Conservation (phyloP, 2,797 vertebrate species). For the Podarcis lilfordi region DNA sequence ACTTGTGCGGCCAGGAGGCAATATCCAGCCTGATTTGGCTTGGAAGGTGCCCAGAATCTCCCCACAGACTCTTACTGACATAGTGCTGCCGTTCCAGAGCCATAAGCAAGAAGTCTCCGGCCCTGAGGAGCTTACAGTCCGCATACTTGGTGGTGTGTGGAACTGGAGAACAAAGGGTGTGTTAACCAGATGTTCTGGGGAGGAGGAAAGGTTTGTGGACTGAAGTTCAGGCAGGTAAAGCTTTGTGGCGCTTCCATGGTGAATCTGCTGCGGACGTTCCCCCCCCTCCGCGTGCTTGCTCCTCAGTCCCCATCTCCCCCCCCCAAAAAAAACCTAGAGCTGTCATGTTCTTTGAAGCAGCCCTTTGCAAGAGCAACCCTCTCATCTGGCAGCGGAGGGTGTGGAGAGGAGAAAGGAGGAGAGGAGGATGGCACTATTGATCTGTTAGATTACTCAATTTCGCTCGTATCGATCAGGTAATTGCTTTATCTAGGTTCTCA, state of each 20-base stretch:
- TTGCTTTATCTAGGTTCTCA: slow-evolving; percentile 74
- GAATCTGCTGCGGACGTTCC: not conserved
- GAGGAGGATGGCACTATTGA: slow-evolving; percentile 52
- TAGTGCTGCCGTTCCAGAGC: not conserved
- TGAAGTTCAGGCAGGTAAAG: not conserved
- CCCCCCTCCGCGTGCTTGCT: not conserved
- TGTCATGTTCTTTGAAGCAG: not conserved
- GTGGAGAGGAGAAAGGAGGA: not conserved
- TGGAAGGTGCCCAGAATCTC: not conserved
- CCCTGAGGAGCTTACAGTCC: not conserved
- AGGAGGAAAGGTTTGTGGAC: not conserved
- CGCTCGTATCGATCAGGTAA: slow-evolving; percentile 71
- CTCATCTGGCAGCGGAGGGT: not conserved
- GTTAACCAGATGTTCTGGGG: not conserved
- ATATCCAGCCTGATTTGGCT: too few relatives aligned
- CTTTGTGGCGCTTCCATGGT: not conserved
- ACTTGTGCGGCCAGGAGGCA: too few relatives aligned
- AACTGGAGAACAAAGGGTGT: not conserved
- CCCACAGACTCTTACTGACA: not conserved
- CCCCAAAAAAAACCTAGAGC: not conserved
- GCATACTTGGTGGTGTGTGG: not conserved
- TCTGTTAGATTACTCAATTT: slow-evolving; percentile 71
- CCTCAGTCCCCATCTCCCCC: too few relatives aligned
- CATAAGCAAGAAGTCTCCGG: not conserved
- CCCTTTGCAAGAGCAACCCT: not conserved